These are phyloP conservation scores for Anticlea derivata DNA, from an alignment of 2,888 invertebrate genomes.

Conservation along the genomic window DNA sequence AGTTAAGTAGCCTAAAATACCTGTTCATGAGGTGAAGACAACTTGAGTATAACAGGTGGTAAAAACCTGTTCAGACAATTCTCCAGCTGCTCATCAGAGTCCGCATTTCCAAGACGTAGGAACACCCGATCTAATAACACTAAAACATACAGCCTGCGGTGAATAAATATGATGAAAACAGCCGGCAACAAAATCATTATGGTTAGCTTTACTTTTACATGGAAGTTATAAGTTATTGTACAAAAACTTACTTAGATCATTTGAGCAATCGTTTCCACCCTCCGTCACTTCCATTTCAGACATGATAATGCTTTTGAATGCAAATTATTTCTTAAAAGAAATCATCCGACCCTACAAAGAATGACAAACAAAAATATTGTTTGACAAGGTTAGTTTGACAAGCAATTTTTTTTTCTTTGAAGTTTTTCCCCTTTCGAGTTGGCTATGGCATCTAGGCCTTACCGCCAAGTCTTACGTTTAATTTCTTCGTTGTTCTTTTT, in stretches of 20 bases:
- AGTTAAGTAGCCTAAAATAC: conserved; percentile 65
- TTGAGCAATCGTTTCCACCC: conserved; percentile 66
- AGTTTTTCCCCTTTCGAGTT: too few species aligned
- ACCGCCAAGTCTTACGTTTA: too few species aligned
- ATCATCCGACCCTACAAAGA: conserved; percentile 15
- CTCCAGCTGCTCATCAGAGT: conserved; percentile 94
- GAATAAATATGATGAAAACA: conserved; percentile 22
- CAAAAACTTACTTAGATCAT: conserved; percentile 70
- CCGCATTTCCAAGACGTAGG: conserved; percentile 93
- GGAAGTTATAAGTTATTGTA: too few species aligned
- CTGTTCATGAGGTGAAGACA: conserved; percentile 93
- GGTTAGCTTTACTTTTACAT: conserved; percentile 30
- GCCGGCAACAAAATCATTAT: conserved; percentile 30
- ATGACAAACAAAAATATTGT: conserved; percentile 41
- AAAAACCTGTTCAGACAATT: conserved; percentile 91
- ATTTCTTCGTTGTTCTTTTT: too few species aligned
- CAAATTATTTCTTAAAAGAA: conserved; percentile 8
- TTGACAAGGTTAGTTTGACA: neutral
- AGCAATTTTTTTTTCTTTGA: too few species aligned
- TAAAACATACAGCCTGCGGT: conserved; percentile 58
- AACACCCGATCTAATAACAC: conserved; percentile 95
- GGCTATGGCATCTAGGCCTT: too few species aligned
- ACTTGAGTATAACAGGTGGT: conserved; percentile 94
- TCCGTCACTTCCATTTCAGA: conserved; percentile 78
- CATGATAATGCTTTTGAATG: conserved; percentile 49